Percentiles rank a stretch among this genome's conserved stretches.
Evolutionary conservation across 1,140 invertebrate species (phyloP).

Genomic region (Homarus americanus): DNA sequence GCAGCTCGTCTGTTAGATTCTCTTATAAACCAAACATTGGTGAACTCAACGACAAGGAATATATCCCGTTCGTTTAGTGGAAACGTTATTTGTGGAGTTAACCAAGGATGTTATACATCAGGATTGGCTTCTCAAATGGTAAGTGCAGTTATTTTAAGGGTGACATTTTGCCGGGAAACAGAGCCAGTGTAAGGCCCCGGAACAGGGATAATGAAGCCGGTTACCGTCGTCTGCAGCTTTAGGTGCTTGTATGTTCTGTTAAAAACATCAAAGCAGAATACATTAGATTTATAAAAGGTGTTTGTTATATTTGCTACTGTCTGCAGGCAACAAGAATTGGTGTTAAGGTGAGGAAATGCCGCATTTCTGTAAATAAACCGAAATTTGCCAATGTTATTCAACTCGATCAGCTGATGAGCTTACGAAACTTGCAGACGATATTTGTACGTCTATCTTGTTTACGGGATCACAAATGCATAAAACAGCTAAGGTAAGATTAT

Average conservation of each 20-base stretch:
- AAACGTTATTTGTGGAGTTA: not conserved
- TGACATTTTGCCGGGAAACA: not conserved
- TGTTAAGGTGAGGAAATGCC: not conserved
- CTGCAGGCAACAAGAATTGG: not conserved
- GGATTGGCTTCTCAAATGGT: not conserved
- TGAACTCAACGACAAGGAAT: not conserved
- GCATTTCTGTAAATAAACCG: too few species aligned
- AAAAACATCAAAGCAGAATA: not conserved
- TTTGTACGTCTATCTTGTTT: not conserved
- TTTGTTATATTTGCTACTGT: too few species aligned
- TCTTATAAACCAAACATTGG: not conserved
- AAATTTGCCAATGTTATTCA: too few species aligned
- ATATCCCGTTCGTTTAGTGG: not conserved
- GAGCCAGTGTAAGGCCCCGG: too few species aligned
- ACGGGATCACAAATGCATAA: not conserved
- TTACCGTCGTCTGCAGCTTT: not conserved
- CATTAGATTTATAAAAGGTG: not conserved
- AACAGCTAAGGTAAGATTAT: too few species aligned
- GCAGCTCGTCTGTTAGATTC: constrained; percentile 22
- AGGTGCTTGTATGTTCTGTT: not conserved
- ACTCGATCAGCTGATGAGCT: constrained; percentile 15
- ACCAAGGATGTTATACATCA: not conserved
- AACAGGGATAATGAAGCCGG: constrained; percentile 24
- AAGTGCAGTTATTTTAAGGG: not conserved
- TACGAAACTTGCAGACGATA: constrained; percentile 39